A percentile compares a stretch with the other conserved stretches of the same genome.
Evolutionary conservation across 2,888 invertebrate species (phyloP).

Genomic region (Agonopterix subpropinquella): DNA sequence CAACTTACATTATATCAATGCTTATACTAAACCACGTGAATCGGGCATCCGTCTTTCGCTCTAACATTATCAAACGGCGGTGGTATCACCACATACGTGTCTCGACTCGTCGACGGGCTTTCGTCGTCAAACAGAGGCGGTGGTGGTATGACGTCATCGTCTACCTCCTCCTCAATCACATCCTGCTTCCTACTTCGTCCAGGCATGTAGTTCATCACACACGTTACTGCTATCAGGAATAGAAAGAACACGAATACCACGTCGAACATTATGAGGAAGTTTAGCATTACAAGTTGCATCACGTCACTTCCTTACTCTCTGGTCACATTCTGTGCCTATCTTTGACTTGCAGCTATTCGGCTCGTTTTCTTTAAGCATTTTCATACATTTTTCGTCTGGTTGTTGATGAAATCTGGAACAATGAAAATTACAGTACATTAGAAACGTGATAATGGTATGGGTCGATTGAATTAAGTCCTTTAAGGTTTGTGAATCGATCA

Average conservation of each 20-base stretch:
- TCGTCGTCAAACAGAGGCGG: conserved; percentile 62
- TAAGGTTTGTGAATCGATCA: no score
- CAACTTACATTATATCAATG: conserved; percentile 41
- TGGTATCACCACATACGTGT: conserved; percentile 69
- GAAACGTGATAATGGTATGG: neutral
- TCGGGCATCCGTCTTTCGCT: conserved; percentile 64
- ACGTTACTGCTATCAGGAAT: conserved; percentile 88
- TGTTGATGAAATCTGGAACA: conserved; percentile 2
- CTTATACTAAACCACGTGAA: conserved; percentile 68
- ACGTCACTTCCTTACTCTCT: conserved; percentile 47
- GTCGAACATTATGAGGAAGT: conserved; percentile 92
- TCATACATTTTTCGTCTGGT: neutral
- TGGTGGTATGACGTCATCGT: conserved; percentile 67
- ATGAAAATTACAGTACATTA: neutral
- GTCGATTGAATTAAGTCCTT: no score
- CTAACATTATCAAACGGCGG: conserved; percentile 55
- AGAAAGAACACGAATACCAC: conserved; percentile 91
- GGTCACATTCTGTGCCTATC: conserved; percentile 56
- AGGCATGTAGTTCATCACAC: conserved; percentile 88
- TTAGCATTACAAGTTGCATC: conserved; percentile 91
- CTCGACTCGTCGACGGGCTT: conserved; percentile 45
- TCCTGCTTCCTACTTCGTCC: conserved; percentile 68
- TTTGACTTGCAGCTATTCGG: neutral
- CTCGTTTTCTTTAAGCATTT: neutral
- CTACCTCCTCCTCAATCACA: conserved; percentile 65